phyloP scores from a whole-genome alignment of 2,113 vertebrate genomes.

The Gopherus evgoodei region DNA sequence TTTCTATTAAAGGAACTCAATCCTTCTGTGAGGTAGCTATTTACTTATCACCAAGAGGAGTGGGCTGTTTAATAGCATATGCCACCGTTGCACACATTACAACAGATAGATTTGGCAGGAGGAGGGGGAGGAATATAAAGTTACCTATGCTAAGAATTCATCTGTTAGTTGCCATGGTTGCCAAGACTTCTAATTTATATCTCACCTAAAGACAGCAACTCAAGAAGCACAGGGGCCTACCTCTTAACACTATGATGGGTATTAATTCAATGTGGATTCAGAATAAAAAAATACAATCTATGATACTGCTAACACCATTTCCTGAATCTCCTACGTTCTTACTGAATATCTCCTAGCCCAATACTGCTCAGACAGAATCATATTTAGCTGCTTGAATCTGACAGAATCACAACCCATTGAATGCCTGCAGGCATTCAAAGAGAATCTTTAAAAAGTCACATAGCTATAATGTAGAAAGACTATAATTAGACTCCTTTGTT shows the following conservation, averaged over 20 bases:
- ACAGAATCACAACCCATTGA: not conserved
- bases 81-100: not conserved
- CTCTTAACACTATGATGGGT: not conserved
- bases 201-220: not conserved
- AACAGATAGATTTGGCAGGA: not conserved
- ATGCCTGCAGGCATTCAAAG: not conserved
- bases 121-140: not conserved
- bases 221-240: not conserved
- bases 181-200: not conserved
- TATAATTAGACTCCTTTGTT: not conserved
- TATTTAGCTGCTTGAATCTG: not conserved
- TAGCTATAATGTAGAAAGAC: not conserved
- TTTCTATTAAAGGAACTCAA: not conserved
- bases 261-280: not conserved
- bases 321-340: not conserved
- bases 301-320: not conserved
- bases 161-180: fast-evolving
- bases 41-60: not conserved
- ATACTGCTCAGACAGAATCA: not conserved
- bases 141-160: not conserved
- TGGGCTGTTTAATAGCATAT: fast-evolving
- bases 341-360: not conserved
- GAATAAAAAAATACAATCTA: not conserved
- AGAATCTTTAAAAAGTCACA: not conserved
- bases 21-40: not conserved